Percentiles rank a stretch among this genome's conserved stretches.
These are phyloP conservation scores for Pachliopta kotzebuea DNA, from an alignment of 2,888 invertebrate species.

Conservation along the genomic window DNA sequence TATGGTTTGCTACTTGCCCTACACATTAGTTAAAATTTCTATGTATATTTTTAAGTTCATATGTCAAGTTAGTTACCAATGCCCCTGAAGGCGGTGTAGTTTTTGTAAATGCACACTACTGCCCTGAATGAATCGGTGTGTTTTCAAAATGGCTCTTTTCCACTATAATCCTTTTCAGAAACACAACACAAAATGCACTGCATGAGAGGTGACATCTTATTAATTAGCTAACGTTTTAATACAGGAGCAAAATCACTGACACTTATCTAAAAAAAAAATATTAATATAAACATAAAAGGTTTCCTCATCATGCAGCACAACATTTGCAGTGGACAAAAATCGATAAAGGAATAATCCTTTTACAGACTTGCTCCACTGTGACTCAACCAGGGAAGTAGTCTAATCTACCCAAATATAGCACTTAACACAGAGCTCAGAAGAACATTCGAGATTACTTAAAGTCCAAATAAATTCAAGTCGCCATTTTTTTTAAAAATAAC, in stretches of 20 bases:
- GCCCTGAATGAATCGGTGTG: constrained; percentile 85
- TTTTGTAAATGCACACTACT: constrained; percentile 66
- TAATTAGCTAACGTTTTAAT: constrained; percentile 34
- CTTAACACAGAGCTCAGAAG: constrained; percentile 59
- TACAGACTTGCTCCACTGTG: constrained; percentile 61
- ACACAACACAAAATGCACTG: constrained; percentile 90
- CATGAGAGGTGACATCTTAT: constrained; percentile 46
- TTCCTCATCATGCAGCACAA: constrained; percentile 48
- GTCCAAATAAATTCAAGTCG: constrained; percentile 56
- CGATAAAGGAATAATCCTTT: constrained; percentile 31
- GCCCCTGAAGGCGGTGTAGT: constrained; percentile 61
- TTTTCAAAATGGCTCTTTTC: constrained; percentile 95
- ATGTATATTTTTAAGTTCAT: constrained; percentile 58
- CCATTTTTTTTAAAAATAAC: constrained; percentile 16
- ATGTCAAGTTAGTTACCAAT: constrained; percentile 60
- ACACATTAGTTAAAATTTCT: constrained; percentile 56
- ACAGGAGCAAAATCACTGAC: constrained; percentile 41
- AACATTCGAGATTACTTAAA: constrained; percentile 69
- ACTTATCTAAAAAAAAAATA: constrained; percentile 38
- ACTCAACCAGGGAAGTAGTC: constrained; percentile 64
- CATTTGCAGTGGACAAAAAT: constrained; percentile 65
- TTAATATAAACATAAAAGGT: constrained; percentile 38
- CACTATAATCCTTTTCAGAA: constrained; percentile 88
- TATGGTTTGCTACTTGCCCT: constrained; percentile 67
- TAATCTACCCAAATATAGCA: constrained; percentile 62